Base-by-base conservation (phyloP, 2,888 invertebrate genomes). In the Ctenicera cuprea region DNA sequence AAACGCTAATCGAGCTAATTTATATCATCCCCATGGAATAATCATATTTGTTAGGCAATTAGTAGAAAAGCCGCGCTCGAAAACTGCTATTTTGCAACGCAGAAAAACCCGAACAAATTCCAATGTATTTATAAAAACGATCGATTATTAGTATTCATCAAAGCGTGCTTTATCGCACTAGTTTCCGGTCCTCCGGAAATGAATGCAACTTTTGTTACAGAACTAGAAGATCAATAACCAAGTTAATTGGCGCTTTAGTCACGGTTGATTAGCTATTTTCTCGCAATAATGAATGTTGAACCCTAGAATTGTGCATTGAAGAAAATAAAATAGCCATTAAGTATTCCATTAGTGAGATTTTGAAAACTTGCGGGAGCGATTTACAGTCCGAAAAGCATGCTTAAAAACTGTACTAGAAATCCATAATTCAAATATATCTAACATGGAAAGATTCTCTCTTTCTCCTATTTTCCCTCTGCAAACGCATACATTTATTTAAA, bases 61-160 rank as follows among this genome's bases (percentile, higher is more conserved):
- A 59, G 20, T 18, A 18, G 12, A 16, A 41, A 12, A 41, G 33
- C 59, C 16, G 4, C 48, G 54, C 8, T 57, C 30, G 18, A 33
- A 57, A 57, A 57, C 26, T 37, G 57, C 57, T 18, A 48, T 45
- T 45, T 45, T 16, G 45, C 41, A 5, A 41, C n/a, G n/a, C n/a
- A 14, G 14, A n/a, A 41, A 41, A 41, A 41, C n/a, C 7, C 14
- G n/a, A 14, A 41, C 7, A n/a, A 38, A 38, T 9, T 38, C n/a
- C 38, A 14, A 41, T 14, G n/a, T 41, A 41, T 33, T 45, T 18
- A 54, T 54, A 41, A 26, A 59, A 38, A 20, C 14, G 38, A 14
- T 20, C 59, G 38, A 59, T 59, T 59, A 38, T 59, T 59, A 59
- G 38, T 41, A 38, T 59, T 38, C 59, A 41, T 41, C 30, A 54